These are phyloP conservation scores for Distichodus sexfasciatus DNA, from an alignment of 2,797 vertebrate genomes.

Conservation along the genomic window DNA sequence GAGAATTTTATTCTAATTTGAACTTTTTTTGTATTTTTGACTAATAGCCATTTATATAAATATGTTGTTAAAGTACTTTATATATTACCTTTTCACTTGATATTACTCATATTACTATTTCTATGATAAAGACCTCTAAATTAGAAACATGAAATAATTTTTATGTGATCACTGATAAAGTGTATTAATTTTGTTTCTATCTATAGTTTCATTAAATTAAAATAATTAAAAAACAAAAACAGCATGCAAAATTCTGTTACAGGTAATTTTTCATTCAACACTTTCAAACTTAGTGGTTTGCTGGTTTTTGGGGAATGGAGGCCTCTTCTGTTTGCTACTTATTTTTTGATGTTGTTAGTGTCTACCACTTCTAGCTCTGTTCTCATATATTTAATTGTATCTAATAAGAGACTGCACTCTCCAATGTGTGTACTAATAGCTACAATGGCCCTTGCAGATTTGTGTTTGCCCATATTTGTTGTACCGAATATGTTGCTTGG, in stretches of 20 bases:
- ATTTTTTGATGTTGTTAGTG: constrained; percentile 45
- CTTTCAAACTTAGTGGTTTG: constrained; percentile 49
- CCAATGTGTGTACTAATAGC: constrained; percentile 73
- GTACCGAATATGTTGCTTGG: constrained; percentile 61
- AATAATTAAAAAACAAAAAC: neutral
- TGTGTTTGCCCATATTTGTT: constrained; percentile 54
- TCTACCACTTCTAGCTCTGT: constrained; percentile 56
- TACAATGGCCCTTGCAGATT: constrained; percentile 53
- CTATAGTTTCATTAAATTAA: neutral
- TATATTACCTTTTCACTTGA: too few relatives aligned
- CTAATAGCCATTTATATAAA: too few relatives aligned
- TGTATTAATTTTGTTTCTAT: too few relatives aligned
- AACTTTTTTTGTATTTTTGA: too few relatives aligned
- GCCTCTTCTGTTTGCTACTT: constrained; percentile 54
- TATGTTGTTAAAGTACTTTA: too few relatives aligned
- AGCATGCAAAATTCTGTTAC: neutral
- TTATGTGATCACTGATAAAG: neutral
- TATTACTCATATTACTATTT: too few relatives aligned
- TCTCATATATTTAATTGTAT: constrained; percentile 53
- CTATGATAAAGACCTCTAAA: too few relatives aligned
- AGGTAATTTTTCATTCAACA: constrained; percentile 39
- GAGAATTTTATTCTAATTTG: too few relatives aligned
- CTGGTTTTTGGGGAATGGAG: constrained; percentile 39
- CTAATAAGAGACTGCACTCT: constrained; percentile 54
- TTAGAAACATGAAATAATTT: too few relatives aligned